Base-by-base conservation (phyloP, 2,888 invertebrate genomes). In the Taphrorychus bicolor region DNA sequence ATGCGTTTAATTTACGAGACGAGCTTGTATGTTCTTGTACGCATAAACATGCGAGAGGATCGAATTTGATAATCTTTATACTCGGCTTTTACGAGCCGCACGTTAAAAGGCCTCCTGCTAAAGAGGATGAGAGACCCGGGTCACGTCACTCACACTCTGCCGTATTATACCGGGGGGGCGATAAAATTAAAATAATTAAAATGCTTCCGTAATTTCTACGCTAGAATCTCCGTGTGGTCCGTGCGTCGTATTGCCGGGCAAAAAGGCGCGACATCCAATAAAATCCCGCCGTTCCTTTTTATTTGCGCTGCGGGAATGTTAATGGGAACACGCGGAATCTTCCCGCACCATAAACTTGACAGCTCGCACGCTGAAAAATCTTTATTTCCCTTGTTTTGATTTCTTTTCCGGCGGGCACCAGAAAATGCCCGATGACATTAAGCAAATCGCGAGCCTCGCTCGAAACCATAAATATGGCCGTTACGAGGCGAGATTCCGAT, bases 201-300 rank as follows among this genome's bases (percentile, higher is more conserved):
- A 63, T 56, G 40, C 42, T 57, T 63, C 49, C 49, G 49, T 63
- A 63, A 63, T 63, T 63, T 63, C 32, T 57, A 49, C 57, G 18
- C 56, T 49, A 57, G 63, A 63, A 63, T 56, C 63, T 45, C 51
- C 40, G 64, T 64, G 64, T 64, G 64, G 64, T 64, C 64, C 21
- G 1, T n/a, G n/a, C n/a, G n/a, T n/a, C n/a, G n/a, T n/a, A 4
- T 5, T n/a, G 22, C 51, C 22, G 24, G 58, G 42, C 58, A 58
- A 64, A 58, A 51, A 58, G 24, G 49, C 19, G 22, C 59, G 41
- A 58, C 51, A 56, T 41, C 45, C 64, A 52, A 64, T 64, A 64
- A 64, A 64, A 64, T 64, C 32, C 58, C 41, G 52, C 41, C 51
- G 24, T 64, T 64, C 52, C 58, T 40, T 52, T 64, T 64, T 58